Evolutionary conservation across 1,140 invertebrate genomes (phyloP).

Genomic region (Aphidius ervi): DNA sequence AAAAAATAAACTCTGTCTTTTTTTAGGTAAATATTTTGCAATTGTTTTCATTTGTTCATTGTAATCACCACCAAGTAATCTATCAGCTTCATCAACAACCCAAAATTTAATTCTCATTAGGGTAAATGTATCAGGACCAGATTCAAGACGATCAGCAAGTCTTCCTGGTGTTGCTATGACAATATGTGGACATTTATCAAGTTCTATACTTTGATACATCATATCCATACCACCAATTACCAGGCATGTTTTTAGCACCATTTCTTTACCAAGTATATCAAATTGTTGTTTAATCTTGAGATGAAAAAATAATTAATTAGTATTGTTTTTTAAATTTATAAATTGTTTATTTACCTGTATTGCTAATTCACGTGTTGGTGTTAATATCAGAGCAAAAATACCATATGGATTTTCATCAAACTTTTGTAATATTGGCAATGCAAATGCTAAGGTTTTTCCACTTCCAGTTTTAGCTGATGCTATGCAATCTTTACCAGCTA

Average conservation of each 20-base stretch:
- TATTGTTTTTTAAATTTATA: conserved; percentile 6
- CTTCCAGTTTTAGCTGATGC: conserved; percentile 96
- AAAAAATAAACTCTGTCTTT: conserved; percentile 84
- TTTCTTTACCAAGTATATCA: conserved; percentile 77
- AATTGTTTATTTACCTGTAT: conserved; percentile 58
- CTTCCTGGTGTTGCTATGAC: conserved; percentile 91
- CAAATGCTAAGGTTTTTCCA: conserved; percentile 97
- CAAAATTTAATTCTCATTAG: conserved; percentile 79
- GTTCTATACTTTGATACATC: conserved; percentile 80
- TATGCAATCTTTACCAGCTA: conserved; percentile 83
- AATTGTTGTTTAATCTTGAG: conserved; percentile 90
- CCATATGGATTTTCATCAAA: conserved; percentile 89
- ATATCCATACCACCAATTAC: conserved; percentile 94
- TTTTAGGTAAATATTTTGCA: conserved; percentile 72
- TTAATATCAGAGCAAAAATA: conserved; percentile 91
- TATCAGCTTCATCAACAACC: conserved; percentile 91
- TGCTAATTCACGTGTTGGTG: conserved; percentile 93
- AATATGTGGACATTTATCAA: conserved; percentile 86
- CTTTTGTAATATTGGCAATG: conserved; percentile 88
- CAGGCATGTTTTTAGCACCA: conserved; percentile 75
- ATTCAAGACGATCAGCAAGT: conserved; percentile 82
- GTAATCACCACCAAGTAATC: conserved; percentile 76
- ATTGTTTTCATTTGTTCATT: conserved; percentile 80
- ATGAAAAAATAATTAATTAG: conserved; percentile 15
- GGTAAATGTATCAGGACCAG: conserved; percentile 72